Conservation (phyloP, 2,797 vertebrate species). For the Chelidonichthys spinosus region DNA sequence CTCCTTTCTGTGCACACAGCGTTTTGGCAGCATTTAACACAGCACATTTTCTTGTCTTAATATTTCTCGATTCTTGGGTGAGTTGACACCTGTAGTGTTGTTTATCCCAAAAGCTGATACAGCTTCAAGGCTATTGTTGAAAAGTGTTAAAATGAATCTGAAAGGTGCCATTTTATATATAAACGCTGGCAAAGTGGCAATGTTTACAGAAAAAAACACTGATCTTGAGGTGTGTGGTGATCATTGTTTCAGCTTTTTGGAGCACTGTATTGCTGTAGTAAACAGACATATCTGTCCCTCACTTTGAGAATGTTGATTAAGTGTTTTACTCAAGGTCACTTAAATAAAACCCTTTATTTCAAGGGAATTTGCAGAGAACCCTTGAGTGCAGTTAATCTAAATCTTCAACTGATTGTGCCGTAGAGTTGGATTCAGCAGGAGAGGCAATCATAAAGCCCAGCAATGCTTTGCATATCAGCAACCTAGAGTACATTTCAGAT, state of each 20-base stretch:
- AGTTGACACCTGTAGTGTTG: slow-evolving; percentile 26
- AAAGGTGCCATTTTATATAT: slow-evolving; percentile 22
- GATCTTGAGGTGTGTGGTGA: not conserved
- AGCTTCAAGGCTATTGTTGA: slow-evolving; percentile 11
- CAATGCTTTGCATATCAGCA: slow-evolving; percentile 52
- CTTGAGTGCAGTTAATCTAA: slow-evolving; percentile 30
- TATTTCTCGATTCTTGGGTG: not conserved
- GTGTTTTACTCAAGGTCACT: slow-evolving; percentile 38
- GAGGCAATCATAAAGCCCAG: slow-evolving; percentile 52
- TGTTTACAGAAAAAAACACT: slow-evolving; percentile 17
- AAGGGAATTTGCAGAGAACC: slow-evolving; percentile 17
- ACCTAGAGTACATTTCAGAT: slow-evolving; percentile 60
- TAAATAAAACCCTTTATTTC: slow-evolving; percentile 45
- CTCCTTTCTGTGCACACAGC: not conserved
- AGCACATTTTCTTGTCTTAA: not conserved
- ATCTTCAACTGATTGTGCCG: slow-evolving; percentile 42
- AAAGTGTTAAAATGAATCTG: slow-evolving; percentile 27
- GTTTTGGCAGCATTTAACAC: not conserved
- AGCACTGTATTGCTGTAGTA: not conserved
- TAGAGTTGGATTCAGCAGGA: slow-evolving; percentile 39
- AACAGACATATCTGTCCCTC: slow-evolving; percentile 12
- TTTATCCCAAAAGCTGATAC: slow-evolving; percentile 3
- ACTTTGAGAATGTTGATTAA: slow-evolving; percentile 1
- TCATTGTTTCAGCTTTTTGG: not conserved
- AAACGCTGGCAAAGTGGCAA: not conserved